A percentile compares a stretch with the other conserved stretches of the same genome.
Evolutionary conservation across 1,140 invertebrate genomes (phyloP).

Genomic region (Saccostrea glomerata): DNA sequence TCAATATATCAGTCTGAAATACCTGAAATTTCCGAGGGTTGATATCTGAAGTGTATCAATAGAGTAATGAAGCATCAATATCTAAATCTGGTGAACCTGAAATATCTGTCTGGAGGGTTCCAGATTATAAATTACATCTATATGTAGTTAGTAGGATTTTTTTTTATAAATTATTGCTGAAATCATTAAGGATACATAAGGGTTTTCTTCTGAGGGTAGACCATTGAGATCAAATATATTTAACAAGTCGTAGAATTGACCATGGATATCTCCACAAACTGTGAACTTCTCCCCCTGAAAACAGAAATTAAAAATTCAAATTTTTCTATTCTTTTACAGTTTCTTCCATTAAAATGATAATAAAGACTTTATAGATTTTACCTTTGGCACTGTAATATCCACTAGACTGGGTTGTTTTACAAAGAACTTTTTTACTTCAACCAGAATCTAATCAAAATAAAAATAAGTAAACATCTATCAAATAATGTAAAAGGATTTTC

Average conservation of each 20-base stretch:
- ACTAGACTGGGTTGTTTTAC: constrained; percentile 92
- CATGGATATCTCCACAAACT: constrained; percentile 99
- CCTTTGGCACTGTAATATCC: constrained; percentile 91
- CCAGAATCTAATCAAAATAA: constrained; percentile 87
- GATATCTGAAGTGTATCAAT: too few species aligned
- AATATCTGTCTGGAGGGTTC: too few species aligned
- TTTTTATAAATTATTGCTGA: not conserved
- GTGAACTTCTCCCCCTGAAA: constrained; percentile 93
- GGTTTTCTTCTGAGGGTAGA: constrained; percentile 95
- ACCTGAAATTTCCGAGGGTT: too few species aligned
- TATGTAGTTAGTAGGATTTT: not conserved
- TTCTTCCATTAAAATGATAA: not conserved
- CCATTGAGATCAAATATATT: constrained; percentile 99
- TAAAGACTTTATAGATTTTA: constrained; percentile 58
- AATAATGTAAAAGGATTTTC: too few species aligned
- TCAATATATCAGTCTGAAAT: too few species aligned
- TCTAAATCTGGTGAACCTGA: too few species aligned
- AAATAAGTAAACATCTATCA: constrained; percentile 31
- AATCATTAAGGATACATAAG: constrained; percentile 87
- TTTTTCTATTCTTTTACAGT: not conserved
- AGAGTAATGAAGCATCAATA: too few species aligned
- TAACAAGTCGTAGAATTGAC: constrained; percentile 98
- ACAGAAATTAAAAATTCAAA: constrained; percentile 38
- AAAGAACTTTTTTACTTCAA: constrained; percentile 93
- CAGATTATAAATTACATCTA: too few species aligned